Conservation (phyloP, 2,113 vertebrate species). For the Vanacampus margaritifer region DNA sequence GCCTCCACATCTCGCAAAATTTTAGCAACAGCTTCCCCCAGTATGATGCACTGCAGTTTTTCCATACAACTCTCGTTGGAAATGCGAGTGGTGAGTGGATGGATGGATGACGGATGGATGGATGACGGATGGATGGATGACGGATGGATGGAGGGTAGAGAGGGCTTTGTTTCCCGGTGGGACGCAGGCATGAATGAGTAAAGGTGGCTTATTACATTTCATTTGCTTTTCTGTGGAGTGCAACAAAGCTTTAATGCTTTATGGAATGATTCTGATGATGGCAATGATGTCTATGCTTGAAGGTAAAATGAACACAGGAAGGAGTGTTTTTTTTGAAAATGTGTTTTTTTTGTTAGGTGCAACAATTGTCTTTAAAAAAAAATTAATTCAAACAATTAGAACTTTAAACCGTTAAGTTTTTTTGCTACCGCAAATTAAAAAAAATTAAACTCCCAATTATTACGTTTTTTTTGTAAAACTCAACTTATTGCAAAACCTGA, state of each 20-base stretch:
- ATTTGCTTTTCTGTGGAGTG: background rate
- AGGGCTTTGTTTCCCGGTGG: background rate
- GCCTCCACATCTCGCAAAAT: background rate
- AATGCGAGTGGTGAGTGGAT: background rate
- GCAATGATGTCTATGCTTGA: background rate
- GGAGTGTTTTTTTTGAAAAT: too few relatives aligned
- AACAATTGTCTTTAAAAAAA: too few relatives aligned
- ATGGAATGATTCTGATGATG: background rate
- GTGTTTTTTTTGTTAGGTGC: too few relatives aligned
- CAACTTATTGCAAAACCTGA: too few relatives aligned
- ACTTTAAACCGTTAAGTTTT: too few relatives aligned
- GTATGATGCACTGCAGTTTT: background rate
- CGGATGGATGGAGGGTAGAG: background rate
- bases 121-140: background rate
- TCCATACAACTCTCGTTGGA: background rate
- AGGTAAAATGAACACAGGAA: too few relatives aligned
- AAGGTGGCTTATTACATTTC: background rate
- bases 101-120: background rate
- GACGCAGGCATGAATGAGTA: background rate
- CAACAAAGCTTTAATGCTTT: background rate
- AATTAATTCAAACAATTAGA: too few relatives aligned
- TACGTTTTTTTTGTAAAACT: too few relatives aligned
- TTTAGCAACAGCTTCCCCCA: background rate
- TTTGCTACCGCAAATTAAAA: too few relatives aligned
- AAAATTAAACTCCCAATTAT: too few relatives aligned